Conservation (phyloP, 2,113 vertebrate genomes). For the Salvator merianae region DNA sequence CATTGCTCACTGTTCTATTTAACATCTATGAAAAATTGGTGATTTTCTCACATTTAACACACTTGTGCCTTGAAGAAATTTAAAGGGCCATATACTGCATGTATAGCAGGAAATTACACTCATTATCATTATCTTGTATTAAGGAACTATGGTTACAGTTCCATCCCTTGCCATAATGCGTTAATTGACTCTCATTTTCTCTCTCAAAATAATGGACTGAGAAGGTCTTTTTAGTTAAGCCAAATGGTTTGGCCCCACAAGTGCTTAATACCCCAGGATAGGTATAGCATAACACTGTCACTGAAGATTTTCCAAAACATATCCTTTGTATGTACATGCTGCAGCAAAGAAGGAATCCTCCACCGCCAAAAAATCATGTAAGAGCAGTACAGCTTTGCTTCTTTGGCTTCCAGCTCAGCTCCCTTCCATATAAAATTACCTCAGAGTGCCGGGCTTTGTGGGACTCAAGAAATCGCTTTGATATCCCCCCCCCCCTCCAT, state of each 20-base stretch:
- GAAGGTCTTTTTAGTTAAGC: background rate
- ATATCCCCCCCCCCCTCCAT: background rate
- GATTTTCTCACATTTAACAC: background rate
- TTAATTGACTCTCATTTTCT: background rate
- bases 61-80: background rate
- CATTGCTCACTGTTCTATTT: background rate
- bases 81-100: background rate
- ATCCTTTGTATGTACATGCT: slow-evolving; percentile 8
- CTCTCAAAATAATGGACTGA: background rate
- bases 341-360: background rate
- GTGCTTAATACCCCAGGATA: background rate
- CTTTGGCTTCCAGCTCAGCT: background rate
- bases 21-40: background rate
- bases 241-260: background rate
- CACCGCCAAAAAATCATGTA: background rate
- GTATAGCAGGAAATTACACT: background rate
- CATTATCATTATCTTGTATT: background rate
- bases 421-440: background rate
- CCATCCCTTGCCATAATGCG: background rate
- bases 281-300: background rate
- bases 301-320: background rate
- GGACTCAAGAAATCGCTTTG: background rate
- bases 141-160: background rate
- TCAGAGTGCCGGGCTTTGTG: background rate
- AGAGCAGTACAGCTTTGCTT: background rate